Percentiles rank a stretch among this genome's conserved stretches.
These are phyloP conservation scores for Mesorhabditis sp. DNA, from an alignment of 2,888 invertebrate genomes.

Conservation along the genomic window DNA sequence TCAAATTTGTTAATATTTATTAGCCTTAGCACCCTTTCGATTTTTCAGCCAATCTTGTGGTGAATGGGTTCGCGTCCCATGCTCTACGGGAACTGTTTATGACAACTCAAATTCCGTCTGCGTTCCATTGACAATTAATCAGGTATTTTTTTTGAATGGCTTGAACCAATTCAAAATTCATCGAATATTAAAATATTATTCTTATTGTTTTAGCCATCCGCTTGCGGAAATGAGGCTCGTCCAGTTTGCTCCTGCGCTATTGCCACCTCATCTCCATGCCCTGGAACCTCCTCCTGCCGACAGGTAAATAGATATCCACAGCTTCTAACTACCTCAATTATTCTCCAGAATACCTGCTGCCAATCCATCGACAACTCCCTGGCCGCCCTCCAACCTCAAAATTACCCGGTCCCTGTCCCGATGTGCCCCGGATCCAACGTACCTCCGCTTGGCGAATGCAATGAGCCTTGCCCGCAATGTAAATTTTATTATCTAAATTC, in stretches of 20 bases:
- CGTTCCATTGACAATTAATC: constrained; percentile 20
- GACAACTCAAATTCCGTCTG: constrained; percentile 27
- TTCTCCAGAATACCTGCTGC: constrained; percentile 43
- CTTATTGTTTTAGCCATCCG: not conserved
- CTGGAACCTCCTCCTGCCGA: constrained; percentile 39
- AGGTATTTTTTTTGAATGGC: not conserved
- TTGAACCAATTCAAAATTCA: too few relatives aligned
- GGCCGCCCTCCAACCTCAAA: constrained; percentile 1
- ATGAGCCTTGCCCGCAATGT: constrained; percentile 38
- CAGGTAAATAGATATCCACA: constrained; percentile 18
- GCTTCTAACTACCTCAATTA: not conserved
- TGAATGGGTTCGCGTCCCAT: constrained; percentile 52
- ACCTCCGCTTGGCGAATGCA: constrained; percentile 39
- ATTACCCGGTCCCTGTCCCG: constrained; percentile 7
- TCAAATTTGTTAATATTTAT: too few relatives aligned
- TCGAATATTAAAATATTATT: too few relatives aligned
- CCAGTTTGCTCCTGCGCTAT: constrained; percentile 41
- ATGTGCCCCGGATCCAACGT: constrained; percentile 42
- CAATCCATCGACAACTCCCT: constrained; percentile 24
- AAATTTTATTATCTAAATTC: constrained; percentile 9
- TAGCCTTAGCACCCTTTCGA: too few relatives aligned
- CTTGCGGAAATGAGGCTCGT: not conserved
- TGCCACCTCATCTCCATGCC: constrained; percentile 28
- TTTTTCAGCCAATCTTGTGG: constrained; percentile 49
- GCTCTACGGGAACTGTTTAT: constrained; percentile 38